These are phyloP conservation scores for Silurus lanzhouensis DNA, from an alignment of 2,797 vertebrate species.

Conservation along the genomic window DNA sequence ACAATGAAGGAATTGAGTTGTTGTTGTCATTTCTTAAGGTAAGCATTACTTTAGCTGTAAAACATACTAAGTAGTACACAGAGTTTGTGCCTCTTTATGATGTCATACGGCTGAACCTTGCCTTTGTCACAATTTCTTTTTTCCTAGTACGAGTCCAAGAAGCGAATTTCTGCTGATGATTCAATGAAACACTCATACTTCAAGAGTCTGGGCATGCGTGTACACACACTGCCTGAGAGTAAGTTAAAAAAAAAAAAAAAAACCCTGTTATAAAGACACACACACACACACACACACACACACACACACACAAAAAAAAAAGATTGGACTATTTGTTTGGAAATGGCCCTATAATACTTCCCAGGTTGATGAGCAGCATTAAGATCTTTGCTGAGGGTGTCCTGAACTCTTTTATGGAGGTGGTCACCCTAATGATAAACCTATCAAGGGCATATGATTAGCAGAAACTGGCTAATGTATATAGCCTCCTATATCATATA, in stretches of 20 bases:
- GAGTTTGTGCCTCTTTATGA: not conserved
- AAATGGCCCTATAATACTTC: too few species aligned
- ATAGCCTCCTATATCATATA: too few species aligned
- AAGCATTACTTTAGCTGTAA: constrained; percentile 53
- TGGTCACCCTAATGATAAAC: too few species aligned
- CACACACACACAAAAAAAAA: not conserved
- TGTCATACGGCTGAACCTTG: not conserved
- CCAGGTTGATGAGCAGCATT: too few species aligned
- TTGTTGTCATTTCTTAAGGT: constrained; percentile 92
- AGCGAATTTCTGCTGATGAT: constrained; percentile 95
- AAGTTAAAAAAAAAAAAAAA: constrained; percentile 62
- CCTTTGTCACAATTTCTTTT: not conserved
- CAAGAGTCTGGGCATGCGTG: constrained; percentile 89
- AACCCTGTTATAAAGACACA: too few species aligned
- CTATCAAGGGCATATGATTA: too few species aligned
- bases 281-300: not conserved
- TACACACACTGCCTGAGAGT: constrained; percentile 92
- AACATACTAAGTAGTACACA: not conserved
- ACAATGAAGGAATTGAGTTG: constrained; percentile 94
- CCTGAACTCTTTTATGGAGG: too few species aligned
- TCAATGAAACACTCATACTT: constrained; percentile 97
- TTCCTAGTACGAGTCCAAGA: constrained; percentile 92
- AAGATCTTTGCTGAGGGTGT: too few species aligned
- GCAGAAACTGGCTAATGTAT: too few species aligned
- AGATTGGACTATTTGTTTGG: too few species aligned